Evolutionary conservation across 2,888 invertebrate species (phyloP).

Genomic region (Leptinotarsa peninsularis): DNA sequence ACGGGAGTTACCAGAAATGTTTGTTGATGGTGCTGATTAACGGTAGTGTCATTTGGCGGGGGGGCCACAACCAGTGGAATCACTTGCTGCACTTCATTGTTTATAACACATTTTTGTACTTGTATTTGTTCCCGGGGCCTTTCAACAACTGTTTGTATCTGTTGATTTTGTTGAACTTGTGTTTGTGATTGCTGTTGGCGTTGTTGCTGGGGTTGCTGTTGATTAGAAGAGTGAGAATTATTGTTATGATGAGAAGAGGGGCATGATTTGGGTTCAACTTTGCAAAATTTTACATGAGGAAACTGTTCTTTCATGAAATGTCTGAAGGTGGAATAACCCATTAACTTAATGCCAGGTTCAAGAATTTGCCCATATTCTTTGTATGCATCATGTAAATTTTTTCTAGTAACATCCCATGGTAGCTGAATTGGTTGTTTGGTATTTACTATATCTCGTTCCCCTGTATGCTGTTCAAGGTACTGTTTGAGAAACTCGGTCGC

Average conservation of each 20-base stretch:
- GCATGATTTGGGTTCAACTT: constrained; percentile 72
- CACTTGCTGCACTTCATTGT: constrained; percentile 71
- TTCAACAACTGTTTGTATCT: constrained; percentile 67
- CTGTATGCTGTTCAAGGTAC: constrained; percentile 77
- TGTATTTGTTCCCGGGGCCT: constrained; percentile 66
- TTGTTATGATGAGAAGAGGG: constrained; percentile 60
- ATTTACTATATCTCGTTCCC: constrained; percentile 68
- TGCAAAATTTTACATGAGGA: constrained; percentile 79
- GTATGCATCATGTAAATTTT: constrained; percentile 81
- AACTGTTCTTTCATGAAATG: constrained; percentile 87
- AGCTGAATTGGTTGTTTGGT: constrained; percentile 69
- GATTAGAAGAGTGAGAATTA: constrained; percentile 55
- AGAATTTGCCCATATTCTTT: constrained; percentile 79
- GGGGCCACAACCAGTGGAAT: constrained; percentile 74
- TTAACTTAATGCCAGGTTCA: constrained; percentile 78
- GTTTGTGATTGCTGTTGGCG: constrained; percentile 64
- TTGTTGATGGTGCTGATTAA: constrained; percentile 70
- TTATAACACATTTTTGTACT: constrained; percentile 71
- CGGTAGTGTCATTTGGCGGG: constrained; percentile 55
- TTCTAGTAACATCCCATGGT: constrained; percentile 72
- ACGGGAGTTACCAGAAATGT: constrained; percentile 76
- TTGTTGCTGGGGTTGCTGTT: constrained; percentile 62
- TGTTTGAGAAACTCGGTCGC: constrained; percentile 82
- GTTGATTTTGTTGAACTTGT: constrained; percentile 62
- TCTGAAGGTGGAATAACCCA: constrained; percentile 85